A percentile compares a stretch with the other conserved stretches of the same genome.
Evolutionary conservation across 2,113 vertebrate genomes (phyloP).

Genomic region (Romanogobio albipinnatus): DNA sequence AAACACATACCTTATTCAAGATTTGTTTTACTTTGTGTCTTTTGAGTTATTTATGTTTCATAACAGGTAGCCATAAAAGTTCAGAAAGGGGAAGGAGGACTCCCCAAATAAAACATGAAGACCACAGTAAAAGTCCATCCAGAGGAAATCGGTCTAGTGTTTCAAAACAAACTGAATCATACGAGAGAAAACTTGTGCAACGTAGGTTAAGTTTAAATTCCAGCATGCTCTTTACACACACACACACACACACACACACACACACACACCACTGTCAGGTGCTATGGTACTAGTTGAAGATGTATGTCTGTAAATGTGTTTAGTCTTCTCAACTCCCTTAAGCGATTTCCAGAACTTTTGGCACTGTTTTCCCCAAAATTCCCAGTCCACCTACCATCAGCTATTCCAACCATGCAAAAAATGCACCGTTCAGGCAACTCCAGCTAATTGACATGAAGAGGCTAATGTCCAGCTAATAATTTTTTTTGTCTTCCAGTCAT

Average conservation of each 20-base stretch:
- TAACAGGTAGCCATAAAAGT: constrained; percentile 65
- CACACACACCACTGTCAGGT: background rate
- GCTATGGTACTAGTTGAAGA: constrained; percentile 9
- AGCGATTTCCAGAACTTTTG: constrained; percentile 42
- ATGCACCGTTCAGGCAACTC: constrained; percentile 30
- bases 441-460: background rate
- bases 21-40: constrained; percentile 63
- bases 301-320: constrained; percentile 31
- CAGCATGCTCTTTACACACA: constrained; percentile 9
- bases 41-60: constrained; percentile 65
- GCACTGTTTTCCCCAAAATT: constrained; percentile 28
- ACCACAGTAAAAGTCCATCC: constrained; percentile 49
- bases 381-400: constrained; percentile 36
- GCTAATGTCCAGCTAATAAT: no score
- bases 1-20: constrained; percentile 60
- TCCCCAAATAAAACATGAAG: constrained; percentile 62
- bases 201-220: constrained; percentile 25
- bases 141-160: constrained; percentile 36
- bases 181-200: background rate
- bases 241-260: constrained; percentile 21
- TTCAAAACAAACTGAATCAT: constrained; percentile 47
- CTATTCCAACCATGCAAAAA: constrained; percentile 51
- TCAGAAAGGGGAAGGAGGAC: constrained; percentile 52
- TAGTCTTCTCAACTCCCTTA: constrained; percentile 19
- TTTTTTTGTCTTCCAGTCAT: constrained; percentile 15